Evolutionary conservation across 1,140 invertebrate genomes (phyloP).

Genomic region (Rhynchophorus ferrugineus): DNA sequence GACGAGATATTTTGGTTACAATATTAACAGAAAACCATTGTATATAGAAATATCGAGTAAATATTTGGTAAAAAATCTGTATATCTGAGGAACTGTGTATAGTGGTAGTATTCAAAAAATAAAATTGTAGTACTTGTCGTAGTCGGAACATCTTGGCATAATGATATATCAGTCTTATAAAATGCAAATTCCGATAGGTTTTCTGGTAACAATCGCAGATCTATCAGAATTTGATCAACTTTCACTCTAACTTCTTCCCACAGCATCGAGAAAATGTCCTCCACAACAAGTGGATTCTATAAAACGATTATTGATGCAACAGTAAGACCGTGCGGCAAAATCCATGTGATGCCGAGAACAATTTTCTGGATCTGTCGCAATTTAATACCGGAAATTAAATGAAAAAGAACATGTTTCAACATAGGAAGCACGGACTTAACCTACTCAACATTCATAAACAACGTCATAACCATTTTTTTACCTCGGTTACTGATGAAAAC

Average conservation of each 20-base stretch:
- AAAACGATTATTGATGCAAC: too few species aligned
- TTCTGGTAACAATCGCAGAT: constrained; percentile 11
- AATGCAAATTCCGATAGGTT: constrained; percentile 24
- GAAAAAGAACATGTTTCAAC: constrained; percentile 17
- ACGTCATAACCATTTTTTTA: constrained; percentile 11
- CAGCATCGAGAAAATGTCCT: neutral
- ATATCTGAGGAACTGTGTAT: constrained; percentile 40
- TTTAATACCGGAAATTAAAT: too few species aligned
- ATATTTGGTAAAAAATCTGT: constrained; percentile 41
- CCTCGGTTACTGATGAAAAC: constrained; percentile 8
- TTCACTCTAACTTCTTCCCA: constrained; percentile 7
- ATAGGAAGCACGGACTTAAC: constrained; percentile 35
- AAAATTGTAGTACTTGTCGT: constrained; percentile 28
- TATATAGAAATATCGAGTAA: constrained; percentile 36
- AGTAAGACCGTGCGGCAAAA: too few species aligned
- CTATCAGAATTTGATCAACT: constrained; percentile 24
- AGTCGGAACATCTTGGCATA: constrained; percentile 40
- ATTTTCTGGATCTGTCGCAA: too few species aligned
- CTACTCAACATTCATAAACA: constrained; percentile 20
- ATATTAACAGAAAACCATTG: constrained; percentile 30
- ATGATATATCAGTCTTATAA: constrained; percentile 41
- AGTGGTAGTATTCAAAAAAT: constrained; percentile 33
- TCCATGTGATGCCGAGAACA: too few species aligned
- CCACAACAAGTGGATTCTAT: neutral
- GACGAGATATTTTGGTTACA: constrained; percentile 16